These are phyloP conservation scores for Lysandra bellargus DNA, from an alignment of 2,888 invertebrate species.

Conservation along the genomic window DNA sequence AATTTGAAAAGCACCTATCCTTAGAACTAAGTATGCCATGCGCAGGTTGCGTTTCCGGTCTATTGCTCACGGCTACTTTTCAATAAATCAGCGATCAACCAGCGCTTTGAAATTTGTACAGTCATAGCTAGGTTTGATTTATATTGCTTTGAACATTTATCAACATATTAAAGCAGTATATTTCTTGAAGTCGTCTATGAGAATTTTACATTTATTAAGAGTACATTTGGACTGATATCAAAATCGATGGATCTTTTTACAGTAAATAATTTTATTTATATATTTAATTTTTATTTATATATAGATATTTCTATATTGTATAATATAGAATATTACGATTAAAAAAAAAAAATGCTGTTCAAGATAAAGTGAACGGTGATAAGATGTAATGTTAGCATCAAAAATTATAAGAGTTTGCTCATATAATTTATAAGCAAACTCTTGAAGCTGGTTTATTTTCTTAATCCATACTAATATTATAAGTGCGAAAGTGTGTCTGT, in stretches of 20 bases:
- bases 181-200: not conserved
- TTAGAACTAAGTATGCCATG: constrained; percentile 43
- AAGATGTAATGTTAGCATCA: too few relatives aligned
- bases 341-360: too few relatives aligned
- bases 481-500: too few relatives aligned
- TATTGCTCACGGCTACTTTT: constrained; percentile 44
- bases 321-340: too few relatives aligned
- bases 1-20: constrained; percentile 34
- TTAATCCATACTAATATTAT: too few relatives aligned
- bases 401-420: too few relatives aligned
- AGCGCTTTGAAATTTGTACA: constrained; percentile 33
- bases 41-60: constrained; percentile 59
- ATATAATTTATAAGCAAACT: too few relatives aligned
- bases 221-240: not conserved
- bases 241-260: not conserved
- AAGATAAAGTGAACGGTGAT: too few relatives aligned
- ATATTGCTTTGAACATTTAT: not conserved
- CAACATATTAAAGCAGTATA: not conserved
- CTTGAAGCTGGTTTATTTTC: too few relatives aligned
- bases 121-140: constrained; percentile 8
- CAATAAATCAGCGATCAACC: constrained; percentile 32
- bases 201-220: not conserved
- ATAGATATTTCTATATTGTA: too few relatives aligned
- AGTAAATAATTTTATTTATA: too few relatives aligned
- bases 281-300: too few relatives aligned